Evolutionary conservation across 2,888 invertebrate species (phyloP), one percentile per base, ranked within the genome.

Genomic region (Cataglyphis altisquamis): DNA sequence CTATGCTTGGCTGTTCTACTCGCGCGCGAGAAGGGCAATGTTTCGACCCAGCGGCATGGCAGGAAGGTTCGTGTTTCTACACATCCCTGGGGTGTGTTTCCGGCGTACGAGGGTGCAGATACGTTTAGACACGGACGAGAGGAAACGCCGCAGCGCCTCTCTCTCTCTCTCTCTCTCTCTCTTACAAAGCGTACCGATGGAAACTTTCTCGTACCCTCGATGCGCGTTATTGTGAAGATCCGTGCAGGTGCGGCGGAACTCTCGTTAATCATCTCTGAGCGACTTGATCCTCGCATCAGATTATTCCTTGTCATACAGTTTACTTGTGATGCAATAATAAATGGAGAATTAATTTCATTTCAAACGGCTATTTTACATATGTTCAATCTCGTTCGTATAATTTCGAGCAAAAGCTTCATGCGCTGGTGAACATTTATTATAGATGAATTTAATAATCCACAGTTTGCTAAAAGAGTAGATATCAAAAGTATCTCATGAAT

Each of bases 231-330:
- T 84, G 86, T 86, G 72, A 80, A 88, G 86, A 68, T 82, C 41
- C 72, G 77, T 66, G 63, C 78, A 87, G 41, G 82, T 67, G 60
- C n/a, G 29, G n/a, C 72, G 45, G 41, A 57, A 77, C 62, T 66
- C 84, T 83, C 84, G 81, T 88, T 84, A 83, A 88, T 88, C 84
- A 86, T 88, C 86, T 86, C 84, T 77, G 88, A 88, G 84, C 88
- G 45, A 78, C 62, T 78, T 84, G 78, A 88, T 88, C 83, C 82
- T 57, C 41, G 66, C 48, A 77, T 83, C 66, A 21, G 75, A 77
- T 68, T 78, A 45, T 66, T 66, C 81, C 52, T 66, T 57, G 52
- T 70, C 78, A 39, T 78, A 57, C 41, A 63, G 32, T 70, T 70
- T 70, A 70, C 72, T 70, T 18, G 60, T n/a, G 32, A 29, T 18